A percentile compares a stretch with the other conserved stretches of the same genome.
Conservation (phyloP, 2,797 vertebrate species). For the Spinus olivaceus region DNA sequence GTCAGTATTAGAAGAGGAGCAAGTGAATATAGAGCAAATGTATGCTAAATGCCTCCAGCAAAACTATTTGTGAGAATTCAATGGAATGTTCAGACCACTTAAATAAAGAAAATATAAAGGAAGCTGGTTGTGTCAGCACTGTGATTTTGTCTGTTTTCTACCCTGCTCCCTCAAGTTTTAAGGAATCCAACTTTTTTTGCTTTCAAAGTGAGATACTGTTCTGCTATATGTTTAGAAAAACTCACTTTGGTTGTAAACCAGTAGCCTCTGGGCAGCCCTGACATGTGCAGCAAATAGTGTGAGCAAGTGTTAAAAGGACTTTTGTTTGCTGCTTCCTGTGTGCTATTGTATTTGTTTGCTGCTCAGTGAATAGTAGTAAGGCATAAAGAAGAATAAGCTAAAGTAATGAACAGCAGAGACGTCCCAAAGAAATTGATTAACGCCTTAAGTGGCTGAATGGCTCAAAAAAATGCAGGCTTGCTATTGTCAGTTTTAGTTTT, state of each 20-base stretch:
- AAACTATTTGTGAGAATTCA: neutral
- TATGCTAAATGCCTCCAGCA: neutral
- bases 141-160: neutral
- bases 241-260: neutral
- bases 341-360: slow-evolving; percentile 37
- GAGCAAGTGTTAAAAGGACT: neutral
- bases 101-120: neutral
- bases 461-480: neutral
- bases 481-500: slow-evolving; percentile 27
- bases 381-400: neutral
- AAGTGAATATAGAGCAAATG: neutral
- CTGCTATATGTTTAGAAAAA: neutral
- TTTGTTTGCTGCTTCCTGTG: slow-evolving; percentile 45
- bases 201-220: neutral
- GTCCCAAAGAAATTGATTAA: neutral
- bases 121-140: neutral
- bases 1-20: neutral
- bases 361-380: slow-evolving; percentile 2
- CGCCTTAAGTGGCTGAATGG: neutral
- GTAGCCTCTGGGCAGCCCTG: neutral
- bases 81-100: neutral
- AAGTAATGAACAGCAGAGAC: slow-evolving; percentile 1
- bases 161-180: neutral
- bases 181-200: neutral
- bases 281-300: neutral